A percentile compares a stretch with the other conserved stretches of the same genome.
Conservation (phyloP, 1,140 invertebrate species). For the Druon quercuslanigerum region DNA sequence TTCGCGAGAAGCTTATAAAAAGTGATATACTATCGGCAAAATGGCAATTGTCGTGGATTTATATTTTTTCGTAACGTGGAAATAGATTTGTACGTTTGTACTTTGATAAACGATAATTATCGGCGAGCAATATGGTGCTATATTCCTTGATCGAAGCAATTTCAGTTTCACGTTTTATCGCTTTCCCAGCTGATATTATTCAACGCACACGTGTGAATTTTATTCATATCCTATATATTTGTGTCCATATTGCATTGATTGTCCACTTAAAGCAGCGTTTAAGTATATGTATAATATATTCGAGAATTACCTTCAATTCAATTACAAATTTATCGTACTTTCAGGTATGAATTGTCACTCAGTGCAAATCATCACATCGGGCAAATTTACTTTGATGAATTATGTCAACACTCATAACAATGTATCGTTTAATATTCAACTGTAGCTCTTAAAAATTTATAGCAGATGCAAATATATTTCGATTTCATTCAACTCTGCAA, state of each 20-base stretch:
- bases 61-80: not conserved
- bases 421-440: too few species aligned
- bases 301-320: too few species aligned
- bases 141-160: not conserved
- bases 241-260: not conserved
- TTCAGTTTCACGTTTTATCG: not conserved
- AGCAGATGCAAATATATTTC: too few species aligned
- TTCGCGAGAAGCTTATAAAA: constrained; percentile 16
- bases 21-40: not conserved
- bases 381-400: too few species aligned
- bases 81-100: constrained; percentile 4
- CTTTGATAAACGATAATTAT: not conserved
- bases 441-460: too few species aligned
- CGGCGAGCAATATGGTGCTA: not conserved
- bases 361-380: too few species aligned
- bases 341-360: too few species aligned
- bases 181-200: not conserved
- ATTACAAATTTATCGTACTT: too few species aligned
- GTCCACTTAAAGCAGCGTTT: not conserved
- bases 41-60: constrained; percentile 3
- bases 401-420: too few species aligned
- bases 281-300: not conserved
- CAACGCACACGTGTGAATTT: not conserved
- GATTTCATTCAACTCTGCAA: too few species aligned
- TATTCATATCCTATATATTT: not conserved